Percentiles rank a stretch among this genome's conserved stretches.
Evolutionary conservation across 2,797 vertebrate species (phyloP).

Genomic region (Masticophis lateralis): DNA sequence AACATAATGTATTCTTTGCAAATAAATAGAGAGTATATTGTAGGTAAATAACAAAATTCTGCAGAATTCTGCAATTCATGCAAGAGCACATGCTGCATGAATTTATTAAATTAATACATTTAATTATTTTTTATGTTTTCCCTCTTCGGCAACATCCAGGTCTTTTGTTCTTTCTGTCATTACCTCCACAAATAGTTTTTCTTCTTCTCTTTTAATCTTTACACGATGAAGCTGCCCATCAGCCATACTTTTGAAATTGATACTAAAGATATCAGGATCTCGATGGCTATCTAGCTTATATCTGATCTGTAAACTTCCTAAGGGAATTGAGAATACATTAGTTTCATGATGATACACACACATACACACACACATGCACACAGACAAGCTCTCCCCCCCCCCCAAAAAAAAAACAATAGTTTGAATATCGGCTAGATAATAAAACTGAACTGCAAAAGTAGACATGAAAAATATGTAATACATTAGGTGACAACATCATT

Average conservation of each 20-base stretch:
- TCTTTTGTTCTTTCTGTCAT: not conserved
- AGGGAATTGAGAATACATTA: constrained; percentile 27
- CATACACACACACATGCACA: not conserved
- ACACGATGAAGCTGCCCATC: constrained; percentile 82
- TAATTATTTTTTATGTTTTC: not conserved
- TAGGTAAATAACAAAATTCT: constrained; percentile 7
- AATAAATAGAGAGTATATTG: not conserved
- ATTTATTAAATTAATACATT: not conserved
- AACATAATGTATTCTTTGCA: not conserved
- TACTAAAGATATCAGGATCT: constrained; percentile 78
- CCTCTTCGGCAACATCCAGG: not conserved
- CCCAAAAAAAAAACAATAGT: not conserved
- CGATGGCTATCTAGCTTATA: constrained; percentile 82
- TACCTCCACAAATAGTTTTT: constrained; percentile 79
- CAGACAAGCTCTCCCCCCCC: not conserved
- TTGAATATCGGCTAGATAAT: not conserved
- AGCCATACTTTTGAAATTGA: constrained; percentile 79
- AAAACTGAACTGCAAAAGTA: not conserved
- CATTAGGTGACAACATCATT: not conserved
- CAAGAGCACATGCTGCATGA: not conserved
- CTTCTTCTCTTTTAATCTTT: constrained; percentile 78
- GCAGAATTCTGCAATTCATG: not conserved
- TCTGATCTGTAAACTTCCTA: constrained; percentile 87
- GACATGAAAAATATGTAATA: constrained; percentile 13
- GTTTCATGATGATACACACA: not conserved